phyloP scores from a whole-genome alignment of 92 coral and sea anemone genomes.

The Siderastrea siderea region DNA sequence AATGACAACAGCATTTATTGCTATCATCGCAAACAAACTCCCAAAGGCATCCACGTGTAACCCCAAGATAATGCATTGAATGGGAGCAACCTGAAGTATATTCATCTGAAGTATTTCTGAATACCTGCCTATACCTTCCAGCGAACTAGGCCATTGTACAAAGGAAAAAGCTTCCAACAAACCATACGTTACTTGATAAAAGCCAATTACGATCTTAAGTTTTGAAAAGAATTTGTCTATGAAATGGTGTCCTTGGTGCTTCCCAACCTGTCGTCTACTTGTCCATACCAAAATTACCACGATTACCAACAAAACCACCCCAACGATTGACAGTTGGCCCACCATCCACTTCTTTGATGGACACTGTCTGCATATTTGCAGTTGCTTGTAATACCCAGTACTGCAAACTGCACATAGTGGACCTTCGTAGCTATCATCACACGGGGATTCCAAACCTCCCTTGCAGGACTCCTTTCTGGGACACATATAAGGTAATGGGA shows the following conservation, averaged over 20 bases:
- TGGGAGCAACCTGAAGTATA: background rate
- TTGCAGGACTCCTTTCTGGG: too few species aligned
- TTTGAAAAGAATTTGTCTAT: background rate
- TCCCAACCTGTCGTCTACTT: background rate
- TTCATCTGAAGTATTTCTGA: background rate
- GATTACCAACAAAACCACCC: background rate
- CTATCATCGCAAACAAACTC: background rate
- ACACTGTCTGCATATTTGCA: background rate
- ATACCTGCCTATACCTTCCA: background rate
- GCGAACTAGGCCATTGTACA: too few species aligned
- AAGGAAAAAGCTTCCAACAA: too few species aligned
- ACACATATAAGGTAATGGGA: too few species aligned
- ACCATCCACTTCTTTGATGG: constrained; percentile 1
- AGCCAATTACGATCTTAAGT: too few species aligned
- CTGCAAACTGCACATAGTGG: background rate
- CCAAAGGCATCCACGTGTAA: background rate
- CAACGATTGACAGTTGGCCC: background rate
- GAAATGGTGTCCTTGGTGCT: background rate
- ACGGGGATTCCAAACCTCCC: too few species aligned
- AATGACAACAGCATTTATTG: background rate
- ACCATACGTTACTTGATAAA: too few species aligned
- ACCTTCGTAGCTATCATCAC: too few species aligned
- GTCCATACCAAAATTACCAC: background rate
- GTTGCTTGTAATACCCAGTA: background rate
- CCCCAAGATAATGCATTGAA: background rate